A percentile compares a stretch with the other conserved stretches of the same genome.
Conservation (phyloP, 2,888 invertebrate genomes). For the Antitype chi region DNA sequence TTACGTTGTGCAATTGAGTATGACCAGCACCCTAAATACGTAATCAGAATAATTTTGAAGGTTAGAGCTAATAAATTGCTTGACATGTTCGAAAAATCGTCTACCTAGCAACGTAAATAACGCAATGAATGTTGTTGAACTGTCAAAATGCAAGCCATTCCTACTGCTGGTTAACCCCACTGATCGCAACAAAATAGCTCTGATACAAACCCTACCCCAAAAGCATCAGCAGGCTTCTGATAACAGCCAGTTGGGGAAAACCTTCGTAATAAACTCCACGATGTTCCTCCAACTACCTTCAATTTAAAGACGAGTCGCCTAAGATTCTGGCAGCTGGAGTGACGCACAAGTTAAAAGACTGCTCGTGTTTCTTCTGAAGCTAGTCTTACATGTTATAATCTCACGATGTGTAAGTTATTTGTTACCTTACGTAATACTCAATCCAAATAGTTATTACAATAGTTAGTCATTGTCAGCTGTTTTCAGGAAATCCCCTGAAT, state of each 20-base stretch:
- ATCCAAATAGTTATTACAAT: constrained; percentile 27
- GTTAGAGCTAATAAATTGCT: no score
- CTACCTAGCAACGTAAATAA: no score
- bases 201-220: neutral
- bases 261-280: neutral
- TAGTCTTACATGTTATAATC: neutral
- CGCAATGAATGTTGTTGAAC: no score
- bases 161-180: no score
- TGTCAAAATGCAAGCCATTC: no score
- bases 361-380: neutral
- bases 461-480: constrained; percentile 35
- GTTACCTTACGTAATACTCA: neutral
- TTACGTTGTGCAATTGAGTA: neutral
- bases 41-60: no score
- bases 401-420: neutral
- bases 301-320: neutral
- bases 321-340: neutral
- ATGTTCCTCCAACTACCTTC: neutral
- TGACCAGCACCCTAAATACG: no score
- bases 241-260: neutral
- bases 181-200: neutral
- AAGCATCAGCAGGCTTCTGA: neutral
- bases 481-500: constrained; percentile 49
- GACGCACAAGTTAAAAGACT: neutral
- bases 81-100: no score